phyloP scores from a whole-genome alignment of 1,140 invertebrate species.

The Leptinotarsa texana region DNA sequence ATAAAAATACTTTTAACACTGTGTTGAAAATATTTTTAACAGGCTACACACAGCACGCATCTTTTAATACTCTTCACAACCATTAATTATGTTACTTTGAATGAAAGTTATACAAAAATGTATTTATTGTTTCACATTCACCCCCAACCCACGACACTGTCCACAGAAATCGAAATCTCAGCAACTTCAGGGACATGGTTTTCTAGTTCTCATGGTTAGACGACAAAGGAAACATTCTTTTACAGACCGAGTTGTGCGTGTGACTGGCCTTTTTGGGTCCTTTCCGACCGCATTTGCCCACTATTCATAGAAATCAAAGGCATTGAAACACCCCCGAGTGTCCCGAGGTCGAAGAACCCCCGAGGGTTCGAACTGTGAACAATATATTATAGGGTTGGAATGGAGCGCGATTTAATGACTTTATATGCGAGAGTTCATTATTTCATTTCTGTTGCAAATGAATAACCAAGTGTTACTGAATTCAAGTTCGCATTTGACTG shows the following conservation, averaged over 20 bases:
- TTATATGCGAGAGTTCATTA: not conserved
- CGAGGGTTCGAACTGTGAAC: constrained; percentile 1
- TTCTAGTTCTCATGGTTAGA: constrained; percentile 40
- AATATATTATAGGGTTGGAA: not conserved
- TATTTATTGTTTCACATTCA: too few relatives aligned
- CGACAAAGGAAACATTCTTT: constrained; percentile 44
- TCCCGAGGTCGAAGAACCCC: constrained; percentile 22
- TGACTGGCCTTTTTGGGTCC: constrained; percentile 37
- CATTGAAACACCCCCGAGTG: constrained; percentile 30
- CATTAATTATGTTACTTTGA: too few relatives aligned
- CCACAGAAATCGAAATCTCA: not conserved
- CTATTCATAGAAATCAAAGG: constrained; percentile 42
- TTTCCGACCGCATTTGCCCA: constrained; percentile 39
- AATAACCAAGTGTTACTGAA: too few relatives aligned
- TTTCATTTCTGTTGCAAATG: not conserved
- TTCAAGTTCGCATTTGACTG: too few relatives aligned
- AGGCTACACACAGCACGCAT: too few relatives aligned
- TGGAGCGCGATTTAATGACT: not conserved
- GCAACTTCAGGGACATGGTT: not conserved
- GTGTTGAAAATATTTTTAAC: too few relatives aligned
- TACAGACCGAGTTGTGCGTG: constrained; percentile 31
- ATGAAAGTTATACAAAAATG: too few relatives aligned
- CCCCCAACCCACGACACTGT: not conserved
- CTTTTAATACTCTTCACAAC: too few relatives aligned
- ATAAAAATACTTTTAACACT: too few relatives aligned